Evolutionary conservation across 2,797 vertebrate species (phyloP).

Genomic region (Melopsittacus undulatus): DNA sequence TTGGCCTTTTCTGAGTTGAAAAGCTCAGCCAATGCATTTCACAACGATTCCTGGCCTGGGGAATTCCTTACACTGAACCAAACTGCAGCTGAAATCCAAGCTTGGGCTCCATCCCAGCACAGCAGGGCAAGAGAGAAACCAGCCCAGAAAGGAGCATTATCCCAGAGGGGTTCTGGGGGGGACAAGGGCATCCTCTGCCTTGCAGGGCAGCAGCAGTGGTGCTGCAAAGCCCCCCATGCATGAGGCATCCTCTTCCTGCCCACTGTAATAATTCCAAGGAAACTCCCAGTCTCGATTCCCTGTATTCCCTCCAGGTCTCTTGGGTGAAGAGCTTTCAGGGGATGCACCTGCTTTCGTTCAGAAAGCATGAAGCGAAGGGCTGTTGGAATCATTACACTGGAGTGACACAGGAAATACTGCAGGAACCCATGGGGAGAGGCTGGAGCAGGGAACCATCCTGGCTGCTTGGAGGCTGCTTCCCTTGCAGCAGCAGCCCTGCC

Average conservation of each 20-base stretch:
- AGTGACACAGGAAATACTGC: not conserved
- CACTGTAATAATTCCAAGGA: not conserved
- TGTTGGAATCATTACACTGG: not conserved
- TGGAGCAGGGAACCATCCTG: not conserved
- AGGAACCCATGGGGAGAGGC: not conserved
- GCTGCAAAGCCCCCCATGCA: not conserved
- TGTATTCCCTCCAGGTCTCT: not conserved
- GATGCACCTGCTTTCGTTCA: not conserved
- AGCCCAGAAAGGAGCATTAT: rapidly evolving
- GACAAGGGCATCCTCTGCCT: rapidly evolving
- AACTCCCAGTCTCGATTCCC: not conserved
- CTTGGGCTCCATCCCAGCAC: rapidly evolving
- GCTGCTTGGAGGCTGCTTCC: not conserved
- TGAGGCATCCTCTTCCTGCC: not conserved
- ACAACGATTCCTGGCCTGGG: not conserved
- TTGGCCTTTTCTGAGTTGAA: not conserved
- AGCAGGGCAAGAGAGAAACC: rapidly evolving
- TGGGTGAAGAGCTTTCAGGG: not conserved
- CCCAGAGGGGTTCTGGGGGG: not conserved
- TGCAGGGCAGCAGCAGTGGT: rapidly evolving
- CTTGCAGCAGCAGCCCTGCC: not conserved
- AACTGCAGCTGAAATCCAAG: not conserved
- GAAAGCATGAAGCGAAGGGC: not conserved
- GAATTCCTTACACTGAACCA: not conserved
- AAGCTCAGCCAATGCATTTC: not conserved